phyloP scores from a whole-genome alignment of 1,140 invertebrate genomes.

The Euwallacea similis region DNA sequence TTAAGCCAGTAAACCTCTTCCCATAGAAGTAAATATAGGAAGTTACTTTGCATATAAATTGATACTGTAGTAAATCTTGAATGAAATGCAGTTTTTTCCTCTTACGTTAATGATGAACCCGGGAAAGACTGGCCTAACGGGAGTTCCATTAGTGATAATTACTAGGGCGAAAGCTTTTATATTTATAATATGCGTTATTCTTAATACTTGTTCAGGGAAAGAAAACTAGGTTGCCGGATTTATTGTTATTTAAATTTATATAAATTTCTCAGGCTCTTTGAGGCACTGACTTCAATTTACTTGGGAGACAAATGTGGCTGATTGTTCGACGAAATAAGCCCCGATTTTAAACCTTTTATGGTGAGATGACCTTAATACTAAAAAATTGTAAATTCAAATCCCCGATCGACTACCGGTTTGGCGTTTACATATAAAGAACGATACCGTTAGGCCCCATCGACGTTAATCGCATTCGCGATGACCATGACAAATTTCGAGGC shows the following conservation, averaged over 20 bases:
- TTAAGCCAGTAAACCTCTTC: too few relatives aligned
- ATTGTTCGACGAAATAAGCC: too few relatives aligned
- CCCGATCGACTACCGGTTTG: slow-evolving; percentile 13
- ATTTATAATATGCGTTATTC: neutral
- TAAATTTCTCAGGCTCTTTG: neutral
- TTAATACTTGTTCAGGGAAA: neutral
- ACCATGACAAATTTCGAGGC: neutral
- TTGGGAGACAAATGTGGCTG: too few relatives aligned
- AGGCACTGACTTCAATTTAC: neutral
- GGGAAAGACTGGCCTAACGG: too few relatives aligned
- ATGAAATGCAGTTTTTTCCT: too few relatives aligned
- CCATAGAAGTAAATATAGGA: too few relatives aligned
- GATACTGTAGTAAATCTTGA: too few relatives aligned
- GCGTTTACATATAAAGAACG: slow-evolving; percentile 1
- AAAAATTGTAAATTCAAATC: slow-evolving; percentile 10
- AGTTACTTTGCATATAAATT: too few relatives aligned
- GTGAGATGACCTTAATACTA: slow-evolving; percentile 6
- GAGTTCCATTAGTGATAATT: neutral
- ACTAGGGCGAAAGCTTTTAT: slow-evolving; percentile 12
- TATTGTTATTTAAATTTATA: too few relatives aligned
- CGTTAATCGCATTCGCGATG: neutral
- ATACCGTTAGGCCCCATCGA: slow-evolving; percentile 3
- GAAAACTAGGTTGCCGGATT: too few relatives aligned
- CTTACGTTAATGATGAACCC: too few relatives aligned
- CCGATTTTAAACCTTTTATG: neutral